Base-by-base conservation (phyloP, 2,888 invertebrate genomes). In the Lottia gigantea region DNA sequence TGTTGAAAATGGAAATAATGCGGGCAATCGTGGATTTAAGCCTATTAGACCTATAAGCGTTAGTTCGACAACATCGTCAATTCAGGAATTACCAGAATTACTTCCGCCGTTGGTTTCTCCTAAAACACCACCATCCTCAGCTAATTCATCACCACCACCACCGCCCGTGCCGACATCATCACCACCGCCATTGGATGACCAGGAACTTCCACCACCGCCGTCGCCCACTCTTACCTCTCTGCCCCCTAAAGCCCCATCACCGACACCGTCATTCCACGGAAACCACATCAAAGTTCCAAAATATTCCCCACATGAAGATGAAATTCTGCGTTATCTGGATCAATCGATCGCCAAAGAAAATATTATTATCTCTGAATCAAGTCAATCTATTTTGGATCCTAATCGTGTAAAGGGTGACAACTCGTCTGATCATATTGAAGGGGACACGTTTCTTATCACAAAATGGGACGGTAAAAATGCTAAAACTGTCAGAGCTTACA, bases 401-500 rank as follows among this genome's bases (percentile, higher is more conserved):
- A 49, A 31, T 26, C 31, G 31, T 19, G 26, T 65, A 23, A 69
- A 69, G 69, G 69, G 69, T 40, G 46, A 61, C 26, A 69, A 69
- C 69, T 69, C 65, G 15, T n/a, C 55, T 45, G 31, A n/a, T 61
- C 65, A 25, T 61, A 16, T n/a, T 26, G 23, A 23, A 46, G n/a
- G 16, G 26, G 31, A 61, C 31, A 46, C 67, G 2, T 66, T 66
- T 19, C 25, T 62, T 15, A 74, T 79, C 14, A 69, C 72, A 12
- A 80, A 78, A 71, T 70, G 77, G 49, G 67, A 73, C 26, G 74
- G 72, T 3, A 19, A 55, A 55, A 72, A 74, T 49, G 67, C 74
- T 14, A 78, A 79, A 72, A 77, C 80, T 0, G 73, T 78, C 6
- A 64, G 80, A 15, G 71, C 73, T 16, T 74, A 73, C 46, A 80